phyloP scores from a whole-genome alignment of 2,888 invertebrate genomes.

The Diaprepes abbreviatus region DNA sequence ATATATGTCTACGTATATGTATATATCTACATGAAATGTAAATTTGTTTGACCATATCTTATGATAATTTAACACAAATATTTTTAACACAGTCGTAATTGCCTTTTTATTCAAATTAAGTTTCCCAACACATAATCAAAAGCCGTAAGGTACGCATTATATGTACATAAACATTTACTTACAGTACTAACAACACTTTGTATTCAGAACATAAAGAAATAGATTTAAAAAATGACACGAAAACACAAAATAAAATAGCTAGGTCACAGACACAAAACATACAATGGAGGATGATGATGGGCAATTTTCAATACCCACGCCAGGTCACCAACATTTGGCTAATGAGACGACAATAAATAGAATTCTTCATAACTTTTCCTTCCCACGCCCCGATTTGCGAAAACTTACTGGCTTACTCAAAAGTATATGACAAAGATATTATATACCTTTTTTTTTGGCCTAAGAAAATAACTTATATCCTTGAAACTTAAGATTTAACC shows the following conservation, averaged over 20 bases:
- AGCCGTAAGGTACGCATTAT: background rate
- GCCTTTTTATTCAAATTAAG: too few species aligned
- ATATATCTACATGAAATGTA: background rate
- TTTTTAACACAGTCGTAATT: too few species aligned
- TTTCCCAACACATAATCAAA: background rate
- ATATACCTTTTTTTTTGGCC: background rate
- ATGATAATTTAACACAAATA: too few species aligned
- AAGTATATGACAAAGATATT: background rate
- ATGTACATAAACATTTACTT: background rate
- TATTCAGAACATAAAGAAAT: background rate
- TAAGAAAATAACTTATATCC: background rate
- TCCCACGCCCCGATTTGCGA: conserved; percentile 6
- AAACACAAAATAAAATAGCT: conserved; percentile 1
- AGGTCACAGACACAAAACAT: conserved; percentile 7
- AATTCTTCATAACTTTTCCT: conserved; percentile 1
- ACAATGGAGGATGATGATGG: conserved; percentile 15
- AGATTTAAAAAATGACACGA: background rate
- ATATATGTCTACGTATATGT: background rate
- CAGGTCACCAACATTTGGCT: conserved; percentile 9
- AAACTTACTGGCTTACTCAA: conserved; percentile 6
- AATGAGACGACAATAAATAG: conserved; percentile 10
- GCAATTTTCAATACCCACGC: conserved; percentile 21
- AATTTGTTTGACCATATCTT: too few species aligned
- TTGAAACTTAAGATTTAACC: background rate
- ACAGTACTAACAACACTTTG: background rate